Evolutionary conservation across 2,113 vertebrate genomes (phyloP), one percentile per base, ranked within the genome.

Genomic region (Actenoides hombroni): DNA sequence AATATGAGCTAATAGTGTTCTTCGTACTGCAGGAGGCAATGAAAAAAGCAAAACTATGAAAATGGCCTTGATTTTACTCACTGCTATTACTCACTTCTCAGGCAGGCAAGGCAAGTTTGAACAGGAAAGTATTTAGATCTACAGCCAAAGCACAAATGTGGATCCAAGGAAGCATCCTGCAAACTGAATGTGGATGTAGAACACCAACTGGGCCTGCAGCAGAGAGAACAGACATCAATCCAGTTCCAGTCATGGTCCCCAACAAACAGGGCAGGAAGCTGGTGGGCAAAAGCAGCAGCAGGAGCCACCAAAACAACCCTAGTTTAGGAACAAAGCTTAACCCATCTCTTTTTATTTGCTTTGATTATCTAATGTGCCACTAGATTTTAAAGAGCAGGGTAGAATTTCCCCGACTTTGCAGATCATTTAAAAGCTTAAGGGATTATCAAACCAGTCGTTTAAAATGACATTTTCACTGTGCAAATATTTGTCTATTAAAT

Each of bases 401-500:
- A 97, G 93, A 97, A 94, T 97, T 98, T 97, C 94, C 92, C 92
- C 97, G 96, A 93, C 97, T 98, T 98, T 97, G 97, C 95, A 97
- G 97, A 98, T 98, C 96, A 98, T 98, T 98, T 98, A 97, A 97
- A 98, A 98, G 97, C 97, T 98, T 98, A 98, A 96, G 59, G 95
- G 97, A 98, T 98, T 98, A 98, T 97, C 97, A 98, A 98, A 97
- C 95, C 90, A 97, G 96, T 97, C 92, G 1, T 98, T 98, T 98
- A 95, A 98, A 98, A 98, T 98, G 96, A 98, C 97, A 97, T 98
- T 98, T 98, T 98, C 98, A 98, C 97, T 97, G 97, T 53, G 69
- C 98, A 98, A 98, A 98, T 98, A 98, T 98, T 98, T 98, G 97
- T 98, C 98, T 98, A 96, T 98, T 98, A 98, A 98, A 98, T 97